A percentile compares a stretch with the other conserved stretches of the same genome.
Conservation (phyloP, 2,888 invertebrate genomes). For the Troglohyphantes excavatus region DNA sequence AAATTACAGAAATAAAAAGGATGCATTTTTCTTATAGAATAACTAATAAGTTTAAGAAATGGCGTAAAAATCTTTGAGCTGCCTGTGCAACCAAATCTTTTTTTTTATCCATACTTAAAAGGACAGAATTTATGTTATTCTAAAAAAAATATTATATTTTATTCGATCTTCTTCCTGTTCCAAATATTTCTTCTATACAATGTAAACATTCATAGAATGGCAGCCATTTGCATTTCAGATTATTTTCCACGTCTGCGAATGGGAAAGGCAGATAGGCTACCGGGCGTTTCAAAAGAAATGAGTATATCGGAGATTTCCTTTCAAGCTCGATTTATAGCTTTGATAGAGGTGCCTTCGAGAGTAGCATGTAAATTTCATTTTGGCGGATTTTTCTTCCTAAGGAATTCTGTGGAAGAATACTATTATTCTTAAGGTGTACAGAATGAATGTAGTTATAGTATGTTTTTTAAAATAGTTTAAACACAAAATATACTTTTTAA, state of each 20-base stretch:
- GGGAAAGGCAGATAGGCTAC: not conserved
- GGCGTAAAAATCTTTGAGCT: not conserved
- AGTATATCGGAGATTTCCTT: conserved; percentile 35
- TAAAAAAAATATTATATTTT: conserved; percentile 19
- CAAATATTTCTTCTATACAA: conserved; percentile 39
- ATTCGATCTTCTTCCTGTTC: conserved; percentile 1
- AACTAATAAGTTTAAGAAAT: no score
- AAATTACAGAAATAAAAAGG: no score
- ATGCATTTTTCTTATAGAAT: no score
- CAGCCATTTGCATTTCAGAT: conserved; percentile 58
- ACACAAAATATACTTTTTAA: no score
- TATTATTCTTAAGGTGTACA: not conserved
- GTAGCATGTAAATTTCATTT: conserved; percentile 34
- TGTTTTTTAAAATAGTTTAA: no score
- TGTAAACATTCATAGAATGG: conserved; percentile 50
- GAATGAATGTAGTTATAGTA: no score
- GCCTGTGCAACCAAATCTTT: conserved; percentile 9
- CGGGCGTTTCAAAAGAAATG: conserved; percentile 23
- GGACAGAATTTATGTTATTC: conserved; percentile 38
- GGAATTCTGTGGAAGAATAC: not conserved
- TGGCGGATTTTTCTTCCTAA: conserved; percentile 17
- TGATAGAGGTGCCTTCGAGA: not conserved
- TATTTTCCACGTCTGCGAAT: conserved; percentile 49
- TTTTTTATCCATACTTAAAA: conserved; percentile 15
- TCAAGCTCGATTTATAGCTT: conserved; percentile 23